Base-by-base conservation (phyloP, 2,888 invertebrate genomes). In the Taphrorychus bicolor region DNA sequence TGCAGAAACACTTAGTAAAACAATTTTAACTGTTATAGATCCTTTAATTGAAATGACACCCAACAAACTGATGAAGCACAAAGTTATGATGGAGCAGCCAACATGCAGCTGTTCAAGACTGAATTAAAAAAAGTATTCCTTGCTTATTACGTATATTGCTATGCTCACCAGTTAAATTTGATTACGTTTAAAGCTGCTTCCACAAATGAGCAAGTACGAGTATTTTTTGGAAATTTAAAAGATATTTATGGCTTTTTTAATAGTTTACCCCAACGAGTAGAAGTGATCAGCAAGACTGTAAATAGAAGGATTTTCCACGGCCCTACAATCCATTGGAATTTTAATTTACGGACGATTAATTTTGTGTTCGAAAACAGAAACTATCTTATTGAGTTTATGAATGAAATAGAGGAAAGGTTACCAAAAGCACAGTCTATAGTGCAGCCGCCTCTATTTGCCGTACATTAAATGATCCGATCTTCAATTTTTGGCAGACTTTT, bases 401-500 rank as follows among this genome's bases (percentile, higher is more conserved):
- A 69, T 18, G 54, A 69, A 64, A 69, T 69, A 48, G 53, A 73
- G 57, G n/a, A n/a, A n/a, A n/a, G n/a, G n/a, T n/a, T 58, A 16
- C 56, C 52, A 18, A 71, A 58, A 9, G 51, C 59, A 4, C 61
- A 71, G 57, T 19, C 58, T n/a, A 71, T 66, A 1, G 66, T 60
- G 62, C 71, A 66, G 73, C 72, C 3, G 19, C 65, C 11, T 69
- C 59, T 22, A 60, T 70, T 40, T 21, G 53, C 1, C 32, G 67
- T 11, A 71, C 21, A 22, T 24, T 73, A 32, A 11, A 66, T 17
- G 73, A 73, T 57, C 54, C 63, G 9, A 59, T 40, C 9, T 76
- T 77, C 57, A 63, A 57, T 23, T 77, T 73, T 73, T 76, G 76
- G 76, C 63, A 77, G 42, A 68, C 61, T n/a, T 61, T 73, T 68